Conservation (phyloP, 2,113 vertebrate genomes). For the Actenoides lindsayi region DNA sequence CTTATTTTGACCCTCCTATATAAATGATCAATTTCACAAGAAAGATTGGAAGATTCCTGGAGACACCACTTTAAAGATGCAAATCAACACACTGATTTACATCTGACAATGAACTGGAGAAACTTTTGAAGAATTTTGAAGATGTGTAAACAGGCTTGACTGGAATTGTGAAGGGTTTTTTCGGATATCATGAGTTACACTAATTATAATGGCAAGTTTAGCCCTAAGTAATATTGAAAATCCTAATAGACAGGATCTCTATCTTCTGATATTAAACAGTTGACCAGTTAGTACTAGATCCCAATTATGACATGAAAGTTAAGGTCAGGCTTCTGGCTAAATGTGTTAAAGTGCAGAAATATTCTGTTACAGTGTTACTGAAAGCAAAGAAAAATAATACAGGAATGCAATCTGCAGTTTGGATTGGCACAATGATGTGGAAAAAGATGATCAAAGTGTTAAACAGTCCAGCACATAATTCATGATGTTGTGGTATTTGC, state of each 20-base stretch:
- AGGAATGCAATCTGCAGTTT: constrained; percentile 14
- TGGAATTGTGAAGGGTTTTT: not conserved
- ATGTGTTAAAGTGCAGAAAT: not conserved
- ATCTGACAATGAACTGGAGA: not conserved
- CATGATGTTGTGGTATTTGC: not conserved
- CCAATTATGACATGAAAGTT: not conserved
- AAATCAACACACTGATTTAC: not conserved
- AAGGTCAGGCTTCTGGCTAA: not conserved
- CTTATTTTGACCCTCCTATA: not conserved
- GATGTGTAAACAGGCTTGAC: not conserved
- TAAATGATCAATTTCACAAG: not conserved
- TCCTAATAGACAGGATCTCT: not conserved
- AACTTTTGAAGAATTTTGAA: not conserved
- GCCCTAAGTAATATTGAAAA: not conserved
- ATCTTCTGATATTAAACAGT: not conserved
- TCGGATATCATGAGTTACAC: not conserved
- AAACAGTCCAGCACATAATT: not conserved
- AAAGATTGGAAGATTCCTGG: not conserved
- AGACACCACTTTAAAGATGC: not conserved
- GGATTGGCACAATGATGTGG: not conserved
- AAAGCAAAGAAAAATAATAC: constrained; percentile 15
- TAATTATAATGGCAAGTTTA: not conserved
- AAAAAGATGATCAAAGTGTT: constrained; percentile 13
- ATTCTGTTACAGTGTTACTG: not conserved
- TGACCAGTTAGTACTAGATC: not conserved